Base-by-base conservation (phyloP, 1,140 invertebrate species). In the Heliconius hewitsoni region DNA sequence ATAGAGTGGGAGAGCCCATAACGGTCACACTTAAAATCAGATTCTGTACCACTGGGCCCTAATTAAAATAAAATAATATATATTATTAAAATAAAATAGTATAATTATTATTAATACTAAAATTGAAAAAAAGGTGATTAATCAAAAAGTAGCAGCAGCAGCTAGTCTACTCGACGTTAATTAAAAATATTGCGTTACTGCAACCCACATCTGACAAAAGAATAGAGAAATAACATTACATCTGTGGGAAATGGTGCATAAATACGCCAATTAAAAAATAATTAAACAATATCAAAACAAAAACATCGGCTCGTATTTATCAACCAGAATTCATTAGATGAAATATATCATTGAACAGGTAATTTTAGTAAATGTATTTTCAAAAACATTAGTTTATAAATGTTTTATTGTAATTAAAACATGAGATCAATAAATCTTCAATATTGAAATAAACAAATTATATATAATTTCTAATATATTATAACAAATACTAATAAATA, bases 191-290 rank as follows among this genome's bases (percentile, higher is more conserved):
- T 30, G 23, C 60, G 23, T 13, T 66, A 27, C 23, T 66, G 60
- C 60, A 30, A 0, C 23, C 3, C 27, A 30, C 60, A 66, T 30
- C 60, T 66, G 23, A 66, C 23, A 66, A 66, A 66, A 30, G 27
- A 66, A 66, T 66, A 1, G 27, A 30, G 23, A 66, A 66, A 66
- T 4, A 66, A 66, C 27, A 66, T 66, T 16, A 66, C 60, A 30
- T n/a, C 60, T 16, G 27, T 66, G 60, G 27, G 27, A 66, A 66
- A 66, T 66, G 27, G 60, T 66, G 60, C 60, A 66, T 66, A 66
- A 66, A 30, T 66, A 30, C 13, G 11, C 13, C 60, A 66, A 66
- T 66, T 66, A 30, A 23, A 66, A 30, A 16, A 13, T 66, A 66
- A 66, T 23, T 60, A 60, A 57, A 57, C 19, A 57, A 57, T 57